Conservation (phyloP, 2,797 vertebrate species). For the Dendrocincla fuliginosa region DNA sequence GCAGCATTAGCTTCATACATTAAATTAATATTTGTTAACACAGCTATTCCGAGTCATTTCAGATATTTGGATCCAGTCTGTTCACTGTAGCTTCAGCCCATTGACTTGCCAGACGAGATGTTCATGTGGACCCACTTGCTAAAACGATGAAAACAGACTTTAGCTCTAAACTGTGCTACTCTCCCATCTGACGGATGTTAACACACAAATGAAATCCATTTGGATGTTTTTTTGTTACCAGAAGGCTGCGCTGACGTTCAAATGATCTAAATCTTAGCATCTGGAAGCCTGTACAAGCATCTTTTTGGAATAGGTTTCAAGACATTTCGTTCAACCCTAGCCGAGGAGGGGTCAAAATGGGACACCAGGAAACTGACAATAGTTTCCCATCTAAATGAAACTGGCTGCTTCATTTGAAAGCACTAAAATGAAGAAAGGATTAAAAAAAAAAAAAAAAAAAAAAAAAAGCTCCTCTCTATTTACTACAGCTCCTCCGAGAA, state of each 20-base stretch:
- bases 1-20: not conserved
- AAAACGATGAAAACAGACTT: conserved; percentile 24
- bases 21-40: conserved; percentile 11
- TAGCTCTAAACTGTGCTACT: not conserved
- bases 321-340: conserved; percentile 3
- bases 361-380: not conserved
- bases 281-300: conserved; percentile 12
- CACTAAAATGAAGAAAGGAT: not conserved
- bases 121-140: not conserved
- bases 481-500: not conserved
- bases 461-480: not conserved
- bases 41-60: not conserved
- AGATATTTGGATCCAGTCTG: conserved; percentile 35
- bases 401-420: not conserved
- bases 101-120: not conserved
- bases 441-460: not conserved
- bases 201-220: conserved; percentile 35
- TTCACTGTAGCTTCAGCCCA: not conserved
- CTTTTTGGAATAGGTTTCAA: conserved; percentile 13
- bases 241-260: conserved; percentile 70
- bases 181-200: conserved; percentile 36
- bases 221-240: conserved; percentile 58
- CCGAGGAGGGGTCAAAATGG: not conserved
- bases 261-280: conserved; percentile 56
- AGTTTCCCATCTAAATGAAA: not conserved